phyloP scores from a whole-genome alignment of 2,888 invertebrate species.

The Bimastos eiseni region DNA sequence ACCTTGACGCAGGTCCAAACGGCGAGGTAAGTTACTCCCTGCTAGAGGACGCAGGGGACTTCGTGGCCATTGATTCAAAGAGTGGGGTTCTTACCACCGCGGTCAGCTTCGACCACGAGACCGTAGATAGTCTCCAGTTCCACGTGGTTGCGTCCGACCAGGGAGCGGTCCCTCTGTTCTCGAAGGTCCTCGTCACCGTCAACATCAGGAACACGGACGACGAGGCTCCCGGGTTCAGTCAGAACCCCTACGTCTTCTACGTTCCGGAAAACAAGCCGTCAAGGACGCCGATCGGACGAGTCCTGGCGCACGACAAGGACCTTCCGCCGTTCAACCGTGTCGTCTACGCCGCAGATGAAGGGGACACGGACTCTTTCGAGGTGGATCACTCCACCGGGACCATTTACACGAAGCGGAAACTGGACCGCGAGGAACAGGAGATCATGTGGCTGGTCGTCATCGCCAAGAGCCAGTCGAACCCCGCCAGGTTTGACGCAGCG shows the following conservation, averaged over 20 bases:
- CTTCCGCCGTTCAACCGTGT: conserved; percentile 25
- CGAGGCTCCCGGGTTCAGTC: conserved; percentile 37
- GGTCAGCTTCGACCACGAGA: conserved; percentile 39
- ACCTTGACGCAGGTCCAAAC: conserved; percentile 30
- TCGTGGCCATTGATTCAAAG: conserved; percentile 30
- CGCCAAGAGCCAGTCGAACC: background rate
- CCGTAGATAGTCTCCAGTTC: conserved; percentile 31
- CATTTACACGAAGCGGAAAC: background rate
- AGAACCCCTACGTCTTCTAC: conserved; percentile 37
- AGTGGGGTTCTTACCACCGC: conserved; percentile 36
- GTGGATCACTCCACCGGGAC: background rate
- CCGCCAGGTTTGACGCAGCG: background rate
- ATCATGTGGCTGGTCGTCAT: background rate
- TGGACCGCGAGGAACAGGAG: conserved; percentile 25
- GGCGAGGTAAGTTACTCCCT: background rate
- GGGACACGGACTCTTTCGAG: background rate
- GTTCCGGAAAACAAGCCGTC: conserved; percentile 37
- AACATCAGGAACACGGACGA: conserved; percentile 40
- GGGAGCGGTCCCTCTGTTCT: conserved; percentile 35
- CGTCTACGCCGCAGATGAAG: background rate
- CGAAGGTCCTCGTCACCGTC: conserved; percentile 33
- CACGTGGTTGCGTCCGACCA: conserved; percentile 40
- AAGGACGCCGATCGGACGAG: conserved; percentile 18
- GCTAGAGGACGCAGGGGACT: background rate
- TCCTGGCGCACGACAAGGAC: conserved; percentile 20